phyloP scores from a whole-genome alignment of 2,113 vertebrate genomes.

The Canis aureus region DNA sequence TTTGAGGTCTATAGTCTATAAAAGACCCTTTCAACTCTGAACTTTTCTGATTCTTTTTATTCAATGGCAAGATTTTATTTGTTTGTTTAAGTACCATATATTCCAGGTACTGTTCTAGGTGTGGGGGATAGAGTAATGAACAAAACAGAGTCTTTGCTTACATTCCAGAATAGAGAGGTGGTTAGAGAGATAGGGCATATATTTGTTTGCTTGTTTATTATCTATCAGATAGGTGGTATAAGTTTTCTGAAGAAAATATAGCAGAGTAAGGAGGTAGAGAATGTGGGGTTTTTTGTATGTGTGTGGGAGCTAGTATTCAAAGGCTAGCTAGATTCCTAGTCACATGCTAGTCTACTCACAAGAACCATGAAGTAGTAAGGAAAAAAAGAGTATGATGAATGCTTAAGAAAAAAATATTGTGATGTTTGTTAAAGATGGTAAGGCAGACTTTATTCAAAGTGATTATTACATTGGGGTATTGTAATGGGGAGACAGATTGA shows the following conservation, averaged over 20 bases:
- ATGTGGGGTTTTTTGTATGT: background rate
- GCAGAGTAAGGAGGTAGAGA: background rate
- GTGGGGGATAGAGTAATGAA: background rate
- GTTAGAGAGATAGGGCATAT: background rate
- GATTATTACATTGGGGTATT: background rate
- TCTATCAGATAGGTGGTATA: background rate
- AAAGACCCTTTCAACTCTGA: background rate
- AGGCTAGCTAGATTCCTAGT: background rate
- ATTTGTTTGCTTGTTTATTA: background rate
- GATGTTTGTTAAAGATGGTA: background rate
- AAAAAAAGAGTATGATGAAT: background rate
- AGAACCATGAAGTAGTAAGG: background rate
- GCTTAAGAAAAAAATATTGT: background rate
- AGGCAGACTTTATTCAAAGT: background rate
- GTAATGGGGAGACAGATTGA: background rate
- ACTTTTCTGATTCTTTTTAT: background rate
- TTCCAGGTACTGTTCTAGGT: background rate
- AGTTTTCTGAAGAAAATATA: conserved; percentile 32
- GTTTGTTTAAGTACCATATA: background rate
- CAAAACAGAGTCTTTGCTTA: background rate
- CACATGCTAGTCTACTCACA: background rate
- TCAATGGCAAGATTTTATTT: background rate
- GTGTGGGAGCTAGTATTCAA: background rate
- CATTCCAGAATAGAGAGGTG: background rate
- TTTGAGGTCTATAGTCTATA: background rate